Evolutionary conservation across 2,113 vertebrate species (phyloP).

Genomic region (Telmatochromis brichardi): DNA sequence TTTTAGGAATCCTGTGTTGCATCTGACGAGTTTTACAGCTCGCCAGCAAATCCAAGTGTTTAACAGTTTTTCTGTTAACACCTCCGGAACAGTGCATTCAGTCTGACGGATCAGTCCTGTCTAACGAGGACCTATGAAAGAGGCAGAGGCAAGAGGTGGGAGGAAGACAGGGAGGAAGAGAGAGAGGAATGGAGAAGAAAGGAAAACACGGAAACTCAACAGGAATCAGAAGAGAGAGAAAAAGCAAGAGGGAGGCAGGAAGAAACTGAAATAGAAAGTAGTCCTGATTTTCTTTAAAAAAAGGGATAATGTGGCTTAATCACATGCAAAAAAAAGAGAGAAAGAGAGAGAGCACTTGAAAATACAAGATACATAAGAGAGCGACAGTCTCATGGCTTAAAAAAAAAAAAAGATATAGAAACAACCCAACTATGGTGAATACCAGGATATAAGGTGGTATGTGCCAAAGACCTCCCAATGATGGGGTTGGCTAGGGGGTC

Average conservation of each 20-base stretch:
- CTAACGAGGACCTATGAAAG: background rate
- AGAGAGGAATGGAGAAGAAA: background rate
- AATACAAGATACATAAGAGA: background rate
- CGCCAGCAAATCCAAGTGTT: conserved; percentile 4
- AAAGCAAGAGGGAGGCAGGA: background rate
- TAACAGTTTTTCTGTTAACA: conserved; percentile 12
- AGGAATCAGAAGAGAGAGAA: background rate
- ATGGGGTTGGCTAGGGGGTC: background rate
- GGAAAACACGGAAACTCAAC: background rate
- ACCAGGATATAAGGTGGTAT: background rate
- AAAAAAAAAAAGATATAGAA: background rate
- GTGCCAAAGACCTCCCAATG: background rate
- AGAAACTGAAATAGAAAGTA: conserved; percentile 5
- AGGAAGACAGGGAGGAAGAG: background rate
- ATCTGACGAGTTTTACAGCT: background rate
- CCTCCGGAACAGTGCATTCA: background rate
- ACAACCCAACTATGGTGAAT: background rate
- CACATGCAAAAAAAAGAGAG: background rate
- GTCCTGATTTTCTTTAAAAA: background rate
- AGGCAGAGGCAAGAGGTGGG: background rate
- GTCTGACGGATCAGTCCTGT: conserved; percentile 13
- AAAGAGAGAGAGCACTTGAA: background rate
- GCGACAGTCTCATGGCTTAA: background rate
- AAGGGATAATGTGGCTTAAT: background rate
- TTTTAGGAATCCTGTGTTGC: background rate